Base-by-base conservation (phyloP, 2,113 vertebrate species). In the Perca fluviatilis region DNA sequence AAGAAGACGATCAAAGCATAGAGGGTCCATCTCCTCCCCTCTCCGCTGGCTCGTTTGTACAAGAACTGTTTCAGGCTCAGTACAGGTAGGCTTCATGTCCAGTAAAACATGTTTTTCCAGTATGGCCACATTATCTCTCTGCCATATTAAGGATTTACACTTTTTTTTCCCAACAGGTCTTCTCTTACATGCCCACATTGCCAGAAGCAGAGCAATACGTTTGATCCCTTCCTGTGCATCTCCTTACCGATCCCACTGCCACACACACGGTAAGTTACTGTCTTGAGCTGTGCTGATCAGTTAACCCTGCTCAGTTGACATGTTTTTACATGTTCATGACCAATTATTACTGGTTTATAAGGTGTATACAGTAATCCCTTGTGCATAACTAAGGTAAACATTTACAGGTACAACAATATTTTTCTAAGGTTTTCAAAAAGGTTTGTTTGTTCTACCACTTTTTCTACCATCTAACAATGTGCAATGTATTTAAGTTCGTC, bases 141-240 rank as follows among this genome's bases (percentile, higher is more conserved):
- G 30, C 27, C n/a, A 14, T 58, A 50, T 63, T 66, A 65, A 86
- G 10, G 53, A 5, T 49, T 30, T 67, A 23, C 33, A 47, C 88
- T 84, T 3, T 56, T 3, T 56, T 54, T 50, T 43, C 82, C 83
- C 80, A 50, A 79, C 82, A 99, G 98, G 94, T 99, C 98, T 5
- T 99, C 98, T 27, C 95, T 99, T 93, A 99, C 98, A 1, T 99
- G 98, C 83, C 98, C 98, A 60, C 98, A 99, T 88, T 99, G 98
- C 92, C 98, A 98, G 96, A 99, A 99, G 92, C 98, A 99, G 93
- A 99, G 98, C 94, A 99, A 99, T 88, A 99, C 98, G 7, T 99
- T 99, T 60, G 98, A 99, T 90, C 98, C 98, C 51, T 99, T 99
- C 88, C 97, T 99, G 47, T 99, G 98, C 92, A 98, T 99, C 94